Evolutionary conservation across 2,113 vertebrate species (phyloP), one percentile per base, ranked within the genome.

Genomic region (Girardinichthys multiradiatus): DNA sequence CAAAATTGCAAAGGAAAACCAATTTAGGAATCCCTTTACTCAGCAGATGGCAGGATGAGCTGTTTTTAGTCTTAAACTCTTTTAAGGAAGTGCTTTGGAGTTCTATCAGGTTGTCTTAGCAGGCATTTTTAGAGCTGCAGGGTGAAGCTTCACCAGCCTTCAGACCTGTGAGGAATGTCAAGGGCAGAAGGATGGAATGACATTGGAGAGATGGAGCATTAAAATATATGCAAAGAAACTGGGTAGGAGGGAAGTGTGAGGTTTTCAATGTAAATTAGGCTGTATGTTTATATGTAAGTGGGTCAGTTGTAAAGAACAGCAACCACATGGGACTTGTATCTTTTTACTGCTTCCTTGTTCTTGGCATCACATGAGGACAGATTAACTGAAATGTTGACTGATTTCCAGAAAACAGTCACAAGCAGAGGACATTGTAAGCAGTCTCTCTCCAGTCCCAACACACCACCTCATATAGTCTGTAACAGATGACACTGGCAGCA

Each of bases 221-320:
- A 39, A 21, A 64, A 61, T 30, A 21, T 3, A 21, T 28, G 28
- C 13, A 62, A 29, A 21, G 57, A 26, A 64, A 76, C 26, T 19
- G n/a, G 30, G 31, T 29, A 42, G 64, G 48, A 28, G 42, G 68
- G 72, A 39, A 26, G 31, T 57, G 54, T 33, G 33, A 59, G 57
- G 54, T 73, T 79, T 69, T 81, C n/a, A n/a, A 33, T 73, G 73
- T 26, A 79, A 72, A 71, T 68, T 48, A 72, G 62, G 39, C 54
- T 26, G 26, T 54, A 14, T 74, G 64, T 72, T 48, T 83, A 64
- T 64, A 72, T 70, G 65, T 57, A 89, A 90, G 75, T 92, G 80
- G 90, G 92, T 92, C 89, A 83, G 59, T 76, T 75, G 62, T 80
- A 66, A 62, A 76, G 75, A 64, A 57, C 62, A 15, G 61, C 73